phyloP scores from a whole-genome alignment of 2,888 invertebrate genomes.

The Stramonita haemastoma region DNA sequence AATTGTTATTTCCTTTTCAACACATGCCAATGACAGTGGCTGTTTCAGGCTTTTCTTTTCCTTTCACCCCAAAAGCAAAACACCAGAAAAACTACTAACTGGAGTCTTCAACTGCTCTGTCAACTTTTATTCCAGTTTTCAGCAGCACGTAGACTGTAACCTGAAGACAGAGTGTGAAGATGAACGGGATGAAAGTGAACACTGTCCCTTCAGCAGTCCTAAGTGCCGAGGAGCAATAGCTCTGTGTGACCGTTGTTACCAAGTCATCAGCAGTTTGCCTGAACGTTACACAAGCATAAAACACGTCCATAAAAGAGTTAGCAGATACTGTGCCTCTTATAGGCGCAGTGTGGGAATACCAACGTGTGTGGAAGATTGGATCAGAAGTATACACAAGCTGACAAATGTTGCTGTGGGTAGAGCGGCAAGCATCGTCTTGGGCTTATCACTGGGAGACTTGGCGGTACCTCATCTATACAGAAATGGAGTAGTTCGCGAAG shows the following conservation, averaged over 20 bases:
- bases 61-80: neutral
- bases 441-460: neutral
- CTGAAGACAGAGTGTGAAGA: slow-evolving; percentile 15
- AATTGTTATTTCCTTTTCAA: too few species aligned
- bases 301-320: too few species aligned
- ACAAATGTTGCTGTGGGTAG: too few species aligned
- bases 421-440: neutral
- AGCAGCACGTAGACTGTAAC: slow-evolving; percentile 7
- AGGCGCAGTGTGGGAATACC: too few species aligned
- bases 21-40: too few species aligned
- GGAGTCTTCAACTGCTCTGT: neutral
- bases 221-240: neutral
- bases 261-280: neutral
- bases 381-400: too few species aligned
- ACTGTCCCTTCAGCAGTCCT: slow-evolving; percentile 21
- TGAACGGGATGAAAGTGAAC: neutral
- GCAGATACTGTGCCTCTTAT: too few species aligned
- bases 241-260: neutral
- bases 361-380: too few species aligned
- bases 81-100: neutral
- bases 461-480: neutral
- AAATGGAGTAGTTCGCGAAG: neutral
- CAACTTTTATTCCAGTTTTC: neutral
- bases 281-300: too few species aligned
- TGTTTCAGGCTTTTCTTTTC: neutral